phyloP scores from a whole-genome alignment of 1,140 invertebrate species.

The Lucilia sericata region DNA sequence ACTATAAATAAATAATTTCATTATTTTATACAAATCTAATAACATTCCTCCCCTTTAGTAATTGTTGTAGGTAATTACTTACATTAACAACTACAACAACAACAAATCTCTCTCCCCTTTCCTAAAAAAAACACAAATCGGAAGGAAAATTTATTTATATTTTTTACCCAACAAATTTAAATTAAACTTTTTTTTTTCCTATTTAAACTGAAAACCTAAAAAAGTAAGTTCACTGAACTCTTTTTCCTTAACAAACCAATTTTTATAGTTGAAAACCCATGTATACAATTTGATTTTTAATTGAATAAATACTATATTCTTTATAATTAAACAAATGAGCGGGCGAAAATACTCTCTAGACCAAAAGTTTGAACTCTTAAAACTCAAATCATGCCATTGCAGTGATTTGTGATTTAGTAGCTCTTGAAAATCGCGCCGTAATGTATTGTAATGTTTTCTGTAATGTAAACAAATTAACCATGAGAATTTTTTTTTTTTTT shows the following conservation, averaged over 20 bases:
- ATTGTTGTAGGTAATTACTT: not conserved
- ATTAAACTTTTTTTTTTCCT: too few species aligned
- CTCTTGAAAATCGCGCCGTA: too few species aligned
- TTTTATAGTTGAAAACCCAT: too few species aligned
- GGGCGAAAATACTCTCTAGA: not conserved
- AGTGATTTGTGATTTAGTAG: too few species aligned
- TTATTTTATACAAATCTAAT: not conserved
- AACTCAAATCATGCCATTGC: too few species aligned
- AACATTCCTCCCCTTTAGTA: not conserved
- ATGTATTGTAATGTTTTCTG: too few species aligned
- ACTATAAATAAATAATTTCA: conserved; percentile 18
- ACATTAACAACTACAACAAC: too few species aligned
- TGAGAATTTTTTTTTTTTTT: not conserved
- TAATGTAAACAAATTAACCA: not conserved
- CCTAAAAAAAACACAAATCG: not conserved
- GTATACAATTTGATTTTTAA: too few species aligned
- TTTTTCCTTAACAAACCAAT: too few species aligned
- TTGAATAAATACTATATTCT: not conserved
- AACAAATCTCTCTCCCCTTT: too few species aligned
- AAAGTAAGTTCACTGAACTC: too few species aligned
- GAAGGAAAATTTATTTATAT: not conserved
- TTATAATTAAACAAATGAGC: not conserved
- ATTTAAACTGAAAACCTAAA: not conserved
- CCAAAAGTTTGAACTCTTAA: too few species aligned
- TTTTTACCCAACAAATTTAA: not conserved